These are phyloP conservation scores for Bovichtus variegatus DNA, from an alignment of 2,797 vertebrate genomes.

Conservation along the genomic window DNA sequence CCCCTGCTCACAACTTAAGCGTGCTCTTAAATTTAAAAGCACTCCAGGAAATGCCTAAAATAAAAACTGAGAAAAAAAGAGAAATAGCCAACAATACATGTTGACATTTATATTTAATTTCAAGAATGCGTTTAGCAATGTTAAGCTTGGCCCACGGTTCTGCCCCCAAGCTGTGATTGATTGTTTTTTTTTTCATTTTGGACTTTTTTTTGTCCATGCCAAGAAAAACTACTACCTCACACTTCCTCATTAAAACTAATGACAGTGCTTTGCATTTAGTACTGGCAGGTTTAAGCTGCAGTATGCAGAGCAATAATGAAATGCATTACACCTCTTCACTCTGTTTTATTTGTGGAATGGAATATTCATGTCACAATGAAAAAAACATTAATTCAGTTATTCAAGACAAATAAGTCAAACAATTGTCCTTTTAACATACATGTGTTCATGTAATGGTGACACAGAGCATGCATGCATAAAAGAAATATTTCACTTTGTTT, in stretches of 20 bases:
- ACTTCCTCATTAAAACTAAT: not conserved
- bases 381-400: not conserved
- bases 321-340: not conserved
- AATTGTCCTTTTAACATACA: not conserved
- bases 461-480: not conserved
- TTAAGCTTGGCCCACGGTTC: too few relatives aligned
- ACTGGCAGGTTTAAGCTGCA: not conserved
- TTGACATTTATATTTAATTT: not conserved
- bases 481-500: not conserved
- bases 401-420: not conserved
- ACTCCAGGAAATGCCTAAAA: too few relatives aligned
- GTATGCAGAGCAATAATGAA: not conserved
- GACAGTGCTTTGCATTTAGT: not conserved
- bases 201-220: not conserved
- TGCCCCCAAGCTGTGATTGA: not conserved
- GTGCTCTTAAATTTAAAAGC: too few relatives aligned
- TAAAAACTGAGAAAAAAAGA: too few relatives aligned
- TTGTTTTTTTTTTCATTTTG: slow-evolving; percentile 1
- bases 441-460: not conserved
- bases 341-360: not conserved
- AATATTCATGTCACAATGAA: not conserved
- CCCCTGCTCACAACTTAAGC: too few relatives aligned
- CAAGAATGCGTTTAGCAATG: not conserved
- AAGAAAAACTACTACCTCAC: not conserved
- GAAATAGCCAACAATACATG: not conserved